Evolutionary conservation across 2,888 invertebrate genomes (phyloP).

Genomic region (Isotomurus palustris): DNA sequence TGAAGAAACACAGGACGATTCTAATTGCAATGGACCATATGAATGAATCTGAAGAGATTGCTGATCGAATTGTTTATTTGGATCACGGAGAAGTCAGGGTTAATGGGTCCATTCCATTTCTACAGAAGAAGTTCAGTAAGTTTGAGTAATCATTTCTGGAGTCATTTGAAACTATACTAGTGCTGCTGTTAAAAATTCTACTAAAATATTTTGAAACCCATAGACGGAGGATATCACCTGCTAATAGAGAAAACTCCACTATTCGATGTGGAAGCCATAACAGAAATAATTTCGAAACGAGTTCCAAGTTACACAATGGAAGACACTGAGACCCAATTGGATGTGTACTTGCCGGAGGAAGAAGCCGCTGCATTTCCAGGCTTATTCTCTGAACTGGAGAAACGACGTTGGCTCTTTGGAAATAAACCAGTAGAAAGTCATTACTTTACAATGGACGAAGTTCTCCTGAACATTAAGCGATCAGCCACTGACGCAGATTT

Average conservation of each 20-base stretch:
- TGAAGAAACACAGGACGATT: constrained; percentile 27
- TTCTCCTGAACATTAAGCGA: background rate
- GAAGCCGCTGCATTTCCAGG: constrained; percentile 57
- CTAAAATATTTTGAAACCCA: too few relatives aligned
- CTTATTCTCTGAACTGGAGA: constrained; percentile 63
- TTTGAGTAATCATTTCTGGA: background rate
- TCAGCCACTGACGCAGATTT: constrained; percentile 2
- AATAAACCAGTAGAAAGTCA: constrained; percentile 74
- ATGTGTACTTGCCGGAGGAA: constrained; percentile 58
- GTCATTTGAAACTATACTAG: background rate
- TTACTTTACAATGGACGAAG: constrained; percentile 81
- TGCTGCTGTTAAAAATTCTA: too few relatives aligned
- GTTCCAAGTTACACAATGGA: background rate
- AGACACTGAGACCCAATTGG: constrained; percentile 51
- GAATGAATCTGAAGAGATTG: constrained; percentile 19
- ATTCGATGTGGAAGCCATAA: background rate
- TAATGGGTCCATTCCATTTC: constrained; percentile 24
- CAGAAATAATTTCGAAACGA: constrained; percentile 6
- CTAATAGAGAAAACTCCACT: background rate
- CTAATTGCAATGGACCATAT: constrained; percentile 20
- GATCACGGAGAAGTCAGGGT: constrained; percentile 22
- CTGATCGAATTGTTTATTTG: constrained; percentile 15
- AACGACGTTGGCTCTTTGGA: constrained; percentile 56
- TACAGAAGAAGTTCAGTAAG: constrained; percentile 26
- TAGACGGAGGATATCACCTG: constrained; percentile 24